A percentile compares a stretch with the other conserved stretches of the same genome.
phyloP scores from a whole-genome alignment of 1,140 invertebrate species.

The Conopomorpha cramerella region DNA sequence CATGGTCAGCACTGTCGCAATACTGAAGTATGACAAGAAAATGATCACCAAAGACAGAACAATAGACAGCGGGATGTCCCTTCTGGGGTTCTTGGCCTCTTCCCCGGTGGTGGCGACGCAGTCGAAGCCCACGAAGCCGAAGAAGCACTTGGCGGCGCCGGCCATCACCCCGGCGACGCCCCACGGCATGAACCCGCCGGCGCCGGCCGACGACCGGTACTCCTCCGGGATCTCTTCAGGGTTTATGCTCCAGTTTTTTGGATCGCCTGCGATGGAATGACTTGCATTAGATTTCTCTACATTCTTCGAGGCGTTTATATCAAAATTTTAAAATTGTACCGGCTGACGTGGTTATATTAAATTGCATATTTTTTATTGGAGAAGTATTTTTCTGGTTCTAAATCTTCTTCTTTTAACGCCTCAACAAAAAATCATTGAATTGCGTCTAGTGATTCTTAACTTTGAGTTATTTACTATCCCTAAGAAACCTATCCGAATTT shows the following conservation, averaged over 20 bases:
- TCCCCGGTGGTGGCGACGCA: conserved; percentile 84
- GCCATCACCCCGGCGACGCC: conserved; percentile 79
- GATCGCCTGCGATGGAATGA: too few species aligned
- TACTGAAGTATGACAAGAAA: conserved; percentile 83
- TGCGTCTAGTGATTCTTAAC: too few species aligned
- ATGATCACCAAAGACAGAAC: conserved; percentile 79
- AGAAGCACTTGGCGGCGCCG: conserved; percentile 90
- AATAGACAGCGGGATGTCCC: conserved; percentile 85
- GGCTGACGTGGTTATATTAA: too few species aligned
- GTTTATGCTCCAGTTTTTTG: conserved; percentile 70
- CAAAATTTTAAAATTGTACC: too few species aligned
- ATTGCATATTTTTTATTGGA: too few species aligned
- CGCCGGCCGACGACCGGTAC: conserved; percentile 55
- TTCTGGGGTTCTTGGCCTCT: conserved; percentile 86
- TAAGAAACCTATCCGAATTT: too few species aligned
- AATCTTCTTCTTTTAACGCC: too few species aligned
- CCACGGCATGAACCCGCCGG: conserved; percentile 84
- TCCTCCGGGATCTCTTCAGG: conserved; percentile 61
- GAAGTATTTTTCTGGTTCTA: too few species aligned
- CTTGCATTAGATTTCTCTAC: too few species aligned
- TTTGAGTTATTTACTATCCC: too few species aligned
- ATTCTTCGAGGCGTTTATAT: too few species aligned
- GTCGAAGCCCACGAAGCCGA: conserved; percentile 90
- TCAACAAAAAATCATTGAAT: too few species aligned
- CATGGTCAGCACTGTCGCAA: conserved; percentile 86